These are phyloP conservation scores for Pterostichus niger DNA, from an alignment of 2,888 invertebrate species.

Conservation along the genomic window DNA sequence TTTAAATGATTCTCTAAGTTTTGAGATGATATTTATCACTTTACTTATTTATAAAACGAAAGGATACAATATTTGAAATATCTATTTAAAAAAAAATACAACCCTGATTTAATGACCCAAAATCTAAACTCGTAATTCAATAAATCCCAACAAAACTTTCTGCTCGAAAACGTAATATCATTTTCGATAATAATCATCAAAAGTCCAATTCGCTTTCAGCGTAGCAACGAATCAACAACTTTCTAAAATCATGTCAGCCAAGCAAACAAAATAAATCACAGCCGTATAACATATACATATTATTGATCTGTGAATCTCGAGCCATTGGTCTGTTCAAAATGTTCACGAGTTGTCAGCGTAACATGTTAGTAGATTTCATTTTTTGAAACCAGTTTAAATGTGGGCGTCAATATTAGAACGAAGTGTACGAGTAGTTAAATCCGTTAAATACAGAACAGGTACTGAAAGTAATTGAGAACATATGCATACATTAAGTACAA, in stretches of 20 bases:
- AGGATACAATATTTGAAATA: too few relatives aligned
- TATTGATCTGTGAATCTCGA: slow-evolving; percentile 34
- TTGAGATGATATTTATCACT: too few relatives aligned
- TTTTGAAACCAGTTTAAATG: slow-evolving; percentile 32
- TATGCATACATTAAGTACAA: slow-evolving; percentile 15
- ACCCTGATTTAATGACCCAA: too few relatives aligned
- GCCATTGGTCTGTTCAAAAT: neutral
- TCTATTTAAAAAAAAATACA: too few relatives aligned
- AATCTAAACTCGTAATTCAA: too few relatives aligned
- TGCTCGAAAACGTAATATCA: neutral
- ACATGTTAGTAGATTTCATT: slow-evolving; percentile 2
- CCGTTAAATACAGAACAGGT: neutral
- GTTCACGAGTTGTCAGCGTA: slow-evolving; percentile 10
- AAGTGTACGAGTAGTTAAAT: neutral
- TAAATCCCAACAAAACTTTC: neutral
- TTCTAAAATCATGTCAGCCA: slow-evolving; percentile 22
- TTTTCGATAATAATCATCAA: neutral
- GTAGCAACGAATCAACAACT: slow-evolving; percentile 30
- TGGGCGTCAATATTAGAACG: slow-evolving; percentile 17
- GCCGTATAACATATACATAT: neutral
- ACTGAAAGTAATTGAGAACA: slow-evolving; percentile 18
- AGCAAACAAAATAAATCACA: slow-evolving; percentile 48
- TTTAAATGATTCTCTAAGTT: too few relatives aligned
- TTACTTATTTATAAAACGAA: too few relatives aligned
- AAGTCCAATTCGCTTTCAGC: neutral